phyloP scores from a whole-genome alignment of 2,797 vertebrate species.

The Carduelis carduelis region DNA sequence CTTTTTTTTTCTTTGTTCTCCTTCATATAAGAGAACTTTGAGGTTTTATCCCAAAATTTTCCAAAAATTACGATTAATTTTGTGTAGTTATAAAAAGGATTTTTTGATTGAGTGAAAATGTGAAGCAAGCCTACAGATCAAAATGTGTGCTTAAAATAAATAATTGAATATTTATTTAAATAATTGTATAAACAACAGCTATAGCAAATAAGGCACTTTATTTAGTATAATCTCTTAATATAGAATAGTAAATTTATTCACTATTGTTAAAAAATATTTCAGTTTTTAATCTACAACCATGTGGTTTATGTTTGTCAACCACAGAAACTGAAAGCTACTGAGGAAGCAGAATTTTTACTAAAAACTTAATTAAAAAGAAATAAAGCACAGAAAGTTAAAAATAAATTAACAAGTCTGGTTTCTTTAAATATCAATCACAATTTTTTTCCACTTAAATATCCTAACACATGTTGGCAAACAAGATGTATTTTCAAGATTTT shows the following conservation, averaged over 20 bases:
- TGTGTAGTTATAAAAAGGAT: background rate
- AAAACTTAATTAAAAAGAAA: background rate
- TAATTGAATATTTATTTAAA: background rate
- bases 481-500: background rate
- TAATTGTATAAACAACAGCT: background rate
- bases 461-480: background rate
- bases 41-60: background rate
- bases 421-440: background rate
- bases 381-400: background rate
- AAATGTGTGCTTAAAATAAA: background rate
- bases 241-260: background rate
- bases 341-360: background rate
- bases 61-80: background rate
- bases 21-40: background rate
- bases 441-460: background rate
- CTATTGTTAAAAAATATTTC: no score
- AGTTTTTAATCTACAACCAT: background rate
- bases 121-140: background rate
- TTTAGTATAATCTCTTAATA: background rate
- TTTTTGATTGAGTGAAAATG: background rate
- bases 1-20: fast-evolving
- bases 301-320: background rate
- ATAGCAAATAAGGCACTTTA: background rate
- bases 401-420: fast-evolving
- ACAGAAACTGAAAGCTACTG: background rate